These are phyloP conservation scores for Centropyge bicolor DNA, from an alignment of 2,797 vertebrate species.

Conservation along the genomic window DNA sequence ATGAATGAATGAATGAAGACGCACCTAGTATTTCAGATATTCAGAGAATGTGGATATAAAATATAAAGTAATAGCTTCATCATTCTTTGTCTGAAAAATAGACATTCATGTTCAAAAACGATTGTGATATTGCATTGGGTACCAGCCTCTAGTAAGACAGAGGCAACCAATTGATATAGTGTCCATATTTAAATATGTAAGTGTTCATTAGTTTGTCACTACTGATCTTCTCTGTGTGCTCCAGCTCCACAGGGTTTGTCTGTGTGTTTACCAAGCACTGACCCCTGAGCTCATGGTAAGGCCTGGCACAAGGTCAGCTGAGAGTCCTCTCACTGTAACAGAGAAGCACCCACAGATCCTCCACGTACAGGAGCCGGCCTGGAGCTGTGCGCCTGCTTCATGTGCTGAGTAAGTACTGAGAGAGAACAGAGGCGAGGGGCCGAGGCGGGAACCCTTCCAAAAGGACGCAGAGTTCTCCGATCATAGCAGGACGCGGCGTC, in stretches of 20 bases:
- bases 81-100: background rate
- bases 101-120: slow-evolving; percentile 2
- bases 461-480: slow-evolving; percentile 80
- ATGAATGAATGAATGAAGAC: background rate
- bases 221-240: slow-evolving; percentile 13
- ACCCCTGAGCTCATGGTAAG: slow-evolving; percentile 57
- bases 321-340: slow-evolving; percentile 62
- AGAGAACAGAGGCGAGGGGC: slow-evolving; percentile 59
- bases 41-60: background rate
- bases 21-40: background rate
- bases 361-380: slow-evolving; percentile 26
- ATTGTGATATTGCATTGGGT: background rate
- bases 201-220: slow-evolving; percentile 5
- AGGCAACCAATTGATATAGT: background rate
- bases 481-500: slow-evolving; percentile 69
- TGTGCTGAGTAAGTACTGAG: slow-evolving; percentile 79
- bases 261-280: slow-evolving; percentile 58
- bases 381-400: slow-evolving; percentile 50
- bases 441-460: slow-evolving; percentile 72
- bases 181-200: background rate
- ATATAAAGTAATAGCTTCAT: background rate
- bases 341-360: slow-evolving; percentile 62
- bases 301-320: slow-evolving; percentile 80
- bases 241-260: slow-evolving; percentile 6
- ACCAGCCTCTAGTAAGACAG: background rate